Base-by-base conservation (phyloP, 53 echinoderm and acorn worm species). In the Mesocentrotus franciscanus region DNA sequence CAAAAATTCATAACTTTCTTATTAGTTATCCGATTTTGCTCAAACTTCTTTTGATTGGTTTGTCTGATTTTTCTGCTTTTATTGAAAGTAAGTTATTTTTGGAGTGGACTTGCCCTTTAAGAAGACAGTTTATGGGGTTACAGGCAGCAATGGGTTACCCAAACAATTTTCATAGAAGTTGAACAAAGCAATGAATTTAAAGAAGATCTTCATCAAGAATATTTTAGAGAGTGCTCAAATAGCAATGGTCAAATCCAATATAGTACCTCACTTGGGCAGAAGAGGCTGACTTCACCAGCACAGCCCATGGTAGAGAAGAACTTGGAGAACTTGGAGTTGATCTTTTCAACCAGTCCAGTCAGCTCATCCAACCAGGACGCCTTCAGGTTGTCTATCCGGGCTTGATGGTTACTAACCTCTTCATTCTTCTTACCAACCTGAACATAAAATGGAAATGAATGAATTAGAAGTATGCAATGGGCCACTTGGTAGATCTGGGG, bases 241-340 rank as follows among this genome's bases (percentile, higher is more conserved):
- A 74, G 14, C 12, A 32, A 14, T 30, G 14, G 30, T 74, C 30
- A 29, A 72, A 22, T 17, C 10, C 30, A 11, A 29, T 9, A 17
- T 9, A 13, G 91, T 90, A 98, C 98, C 97, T 98, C 98, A 92
- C 95, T 95, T 16, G 97, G 97, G 56, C 90, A 96, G 92, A 97
- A 94, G 56, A 98, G 94, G 49, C 92, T 95, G 42, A 98, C 98
- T 70, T 98, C 98, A 22, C 98, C 98, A 18, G 98, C 98, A 96
- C 98, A 98, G 0, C 97, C 97, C 96, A 98, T 97, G 49, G 91
- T 93, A n/a, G 95, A 92, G 92, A 98, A 98, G 96, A 98, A 98
- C 35, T 94, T 76, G 26, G 96, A 96, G 94, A 98, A 98, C 62
- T 97, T 96, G 56, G 78, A 81, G 92, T 95, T 98, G 95, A 98